Evolutionary conservation across 2,797 vertebrate genomes (phyloP).

Genomic region (Cynodonichthys magdalenae): DNA sequence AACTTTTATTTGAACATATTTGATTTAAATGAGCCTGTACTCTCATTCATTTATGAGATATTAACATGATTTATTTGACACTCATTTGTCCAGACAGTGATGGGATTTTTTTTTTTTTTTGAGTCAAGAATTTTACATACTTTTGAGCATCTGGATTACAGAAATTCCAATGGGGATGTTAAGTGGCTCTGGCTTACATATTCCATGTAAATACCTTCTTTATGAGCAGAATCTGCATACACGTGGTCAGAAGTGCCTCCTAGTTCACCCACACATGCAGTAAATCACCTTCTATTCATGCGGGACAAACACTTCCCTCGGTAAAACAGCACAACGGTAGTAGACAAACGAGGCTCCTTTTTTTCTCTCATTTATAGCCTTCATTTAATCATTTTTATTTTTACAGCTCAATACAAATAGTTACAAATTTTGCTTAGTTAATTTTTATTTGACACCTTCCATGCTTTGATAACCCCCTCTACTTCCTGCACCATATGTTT

Average conservation of each 20-base stretch:
- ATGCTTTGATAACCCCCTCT: neutral
- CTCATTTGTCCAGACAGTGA: neutral
- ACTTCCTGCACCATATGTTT: neutral
- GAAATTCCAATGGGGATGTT: neutral
- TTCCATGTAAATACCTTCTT: constrained; percentile 1
- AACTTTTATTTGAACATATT: too few species aligned
- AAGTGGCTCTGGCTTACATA: neutral
- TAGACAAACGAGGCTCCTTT: neutral
- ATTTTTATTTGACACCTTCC: neutral
- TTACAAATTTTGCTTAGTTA: neutral
- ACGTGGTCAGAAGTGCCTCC: neutral
- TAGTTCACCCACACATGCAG: neutral
- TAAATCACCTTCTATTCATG: neutral
- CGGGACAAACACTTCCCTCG: neutral
- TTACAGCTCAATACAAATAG: neutral
- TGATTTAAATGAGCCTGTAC: neutral
- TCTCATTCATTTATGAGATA: too few species aligned
- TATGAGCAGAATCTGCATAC: constrained; percentile 1
- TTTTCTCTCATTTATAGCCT: neutral
- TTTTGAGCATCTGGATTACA: neutral
- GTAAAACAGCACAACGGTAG: neutral
- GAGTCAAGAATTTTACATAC: neutral
- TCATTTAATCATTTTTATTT: constrained; percentile 6
- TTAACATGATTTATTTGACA: neutral
- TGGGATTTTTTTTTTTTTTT: neutral